A percentile compares a stretch with the other conserved stretches of the same genome.
Conservation (phyloP, 1,140 invertebrate species). For the Zaprionus lachaisei region DNA sequence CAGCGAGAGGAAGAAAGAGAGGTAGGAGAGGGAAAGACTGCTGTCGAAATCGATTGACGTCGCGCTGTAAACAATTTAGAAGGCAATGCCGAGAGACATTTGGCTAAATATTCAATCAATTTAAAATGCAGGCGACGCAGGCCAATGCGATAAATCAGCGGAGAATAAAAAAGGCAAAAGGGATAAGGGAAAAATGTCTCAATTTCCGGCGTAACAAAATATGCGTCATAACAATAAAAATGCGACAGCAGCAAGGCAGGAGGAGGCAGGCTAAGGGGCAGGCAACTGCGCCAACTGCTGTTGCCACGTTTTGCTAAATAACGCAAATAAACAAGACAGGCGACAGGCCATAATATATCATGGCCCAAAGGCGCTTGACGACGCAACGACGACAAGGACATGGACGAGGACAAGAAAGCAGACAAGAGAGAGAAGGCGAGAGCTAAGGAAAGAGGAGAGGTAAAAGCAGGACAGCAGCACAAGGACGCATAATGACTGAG, state of each 20-base stretch:
- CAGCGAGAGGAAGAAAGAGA: not conserved
- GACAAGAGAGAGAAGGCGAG: not conserved
- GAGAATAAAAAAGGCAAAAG: slow-evolving; percentile 24
- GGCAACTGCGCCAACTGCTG: slow-evolving; percentile 21
- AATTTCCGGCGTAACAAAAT: slow-evolving; percentile 60
- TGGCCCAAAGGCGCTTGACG: slow-evolving; percentile 74
- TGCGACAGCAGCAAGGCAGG: slow-evolving; percentile 11
- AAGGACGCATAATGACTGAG: slow-evolving; percentile 63
- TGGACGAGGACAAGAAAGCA: slow-evolving; percentile 3
- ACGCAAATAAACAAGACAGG: slow-evolving; percentile 78
- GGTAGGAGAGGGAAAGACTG: not conserved
- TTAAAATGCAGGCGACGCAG: slow-evolving; percentile 59
- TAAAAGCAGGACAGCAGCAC: slow-evolving; percentile 25
- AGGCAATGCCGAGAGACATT: slow-evolving; percentile 63
- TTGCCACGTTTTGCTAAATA: slow-evolving; percentile 55
- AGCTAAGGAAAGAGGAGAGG: not conserved
- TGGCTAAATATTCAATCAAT: slow-evolving; percentile 79
- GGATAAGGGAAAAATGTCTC: slow-evolving; percentile 60
- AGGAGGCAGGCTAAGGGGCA: not conserved
- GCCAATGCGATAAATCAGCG: slow-evolving; percentile 69
- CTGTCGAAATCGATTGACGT: slow-evolving; percentile 49
- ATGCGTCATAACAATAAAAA: slow-evolving; percentile 79
- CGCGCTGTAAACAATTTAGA: slow-evolving; percentile 69
- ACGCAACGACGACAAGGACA: slow-evolving; percentile 50
- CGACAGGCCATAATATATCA: slow-evolving; percentile 79